Evolutionary conservation across 2,888 invertebrate species (phyloP).

Genomic region (Drosophila nigricruria): DNA sequence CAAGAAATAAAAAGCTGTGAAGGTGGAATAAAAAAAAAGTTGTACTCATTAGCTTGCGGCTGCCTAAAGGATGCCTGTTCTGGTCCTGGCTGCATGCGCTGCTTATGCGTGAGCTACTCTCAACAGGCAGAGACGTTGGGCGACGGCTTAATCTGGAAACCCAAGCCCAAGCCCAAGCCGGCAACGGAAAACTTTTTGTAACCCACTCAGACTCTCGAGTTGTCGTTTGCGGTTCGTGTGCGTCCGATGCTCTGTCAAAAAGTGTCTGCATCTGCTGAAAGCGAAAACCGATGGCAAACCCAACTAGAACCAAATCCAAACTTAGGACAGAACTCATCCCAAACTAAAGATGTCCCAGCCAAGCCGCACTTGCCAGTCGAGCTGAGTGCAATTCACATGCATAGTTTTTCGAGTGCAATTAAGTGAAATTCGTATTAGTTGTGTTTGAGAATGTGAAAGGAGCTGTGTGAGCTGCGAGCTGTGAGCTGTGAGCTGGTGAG

Average conservation of each 20-base stretch:
- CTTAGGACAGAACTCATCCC: no score
- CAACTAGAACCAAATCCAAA: conserved; percentile 6
- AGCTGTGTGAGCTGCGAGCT: conserved; percentile 19
- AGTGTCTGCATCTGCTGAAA: conserved; percentile 58
- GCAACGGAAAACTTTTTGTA: conserved; percentile 59
- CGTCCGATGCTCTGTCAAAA: conserved; percentile 63
- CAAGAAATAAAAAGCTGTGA: conserved; percentile 22
- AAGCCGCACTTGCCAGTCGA: conserved; percentile 57
- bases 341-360: no score
- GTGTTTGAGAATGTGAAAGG: conserved; percentile 22
- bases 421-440: conserved; percentile 77
- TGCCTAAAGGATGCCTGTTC: conserved; percentile 30
- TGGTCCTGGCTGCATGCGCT: conserved; percentile 34
- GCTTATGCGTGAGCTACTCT: conserved; percentile 67
- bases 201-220: conserved; percentile 43
- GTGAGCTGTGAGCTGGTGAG: conserved; percentile 25
- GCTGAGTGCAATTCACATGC: conserved; percentile 74
- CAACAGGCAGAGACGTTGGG: conserved; percentile 41
- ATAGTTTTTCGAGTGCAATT: conserved; percentile 76
- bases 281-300: conserved; percentile 48
- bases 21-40: conserved; percentile 45
- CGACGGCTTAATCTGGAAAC: conserved; percentile 47
- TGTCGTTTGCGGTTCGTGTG: conserved; percentile 57
- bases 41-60: conserved; percentile 74
- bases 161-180: conserved; percentile 12